Evolutionary conservation across 2,888 invertebrate species (phyloP).

Genomic region (Caenorhabditis virilis): DNA sequence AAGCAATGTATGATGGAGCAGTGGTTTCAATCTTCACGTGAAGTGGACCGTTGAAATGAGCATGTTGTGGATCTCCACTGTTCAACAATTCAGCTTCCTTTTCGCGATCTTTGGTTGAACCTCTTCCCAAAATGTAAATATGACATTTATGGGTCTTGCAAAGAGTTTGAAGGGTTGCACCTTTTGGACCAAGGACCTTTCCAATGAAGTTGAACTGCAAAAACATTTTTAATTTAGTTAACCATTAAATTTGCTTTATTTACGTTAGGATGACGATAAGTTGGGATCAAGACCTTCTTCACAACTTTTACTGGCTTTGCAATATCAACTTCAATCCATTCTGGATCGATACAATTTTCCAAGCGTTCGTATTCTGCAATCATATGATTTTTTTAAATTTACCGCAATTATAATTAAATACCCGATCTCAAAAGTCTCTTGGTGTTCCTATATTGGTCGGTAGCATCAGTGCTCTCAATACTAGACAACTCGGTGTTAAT

Average conservation of each 20-base stretch:
- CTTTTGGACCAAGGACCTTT: slow-evolving; percentile 68
- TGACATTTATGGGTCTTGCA: slow-evolving; percentile 67
- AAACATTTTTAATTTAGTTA: not conserved
- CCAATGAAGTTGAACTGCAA: slow-evolving; percentile 69
- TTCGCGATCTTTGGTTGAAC: slow-evolving; percentile 65
- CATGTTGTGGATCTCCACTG: slow-evolving; percentile 67
- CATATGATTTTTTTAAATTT: not conserved
- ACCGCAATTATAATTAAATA: not conserved
- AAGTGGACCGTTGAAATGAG: slow-evolving; percentile 68
- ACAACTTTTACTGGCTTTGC: slow-evolving; percentile 65
- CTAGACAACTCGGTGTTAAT: slow-evolving; percentile 60
- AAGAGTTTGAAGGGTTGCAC: slow-evolving; percentile 65
- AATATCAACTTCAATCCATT: slow-evolving; percentile 68
- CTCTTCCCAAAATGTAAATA: slow-evolving; percentile 68
- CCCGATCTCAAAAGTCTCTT: slow-evolving; percentile 52
- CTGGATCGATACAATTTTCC: slow-evolving; percentile 66
- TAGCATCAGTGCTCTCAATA: slow-evolving; percentile 58
- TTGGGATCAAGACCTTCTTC: slow-evolving; percentile 67
- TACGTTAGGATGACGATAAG: slow-evolving; percentile 66
- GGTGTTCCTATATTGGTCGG: slow-evolving; percentile 65
- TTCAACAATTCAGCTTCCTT: slow-evolving; percentile 66
- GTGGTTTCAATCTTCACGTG: slow-evolving; percentile 68
- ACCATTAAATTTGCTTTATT: not conserved
- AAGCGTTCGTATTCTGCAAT: slow-evolving; percentile 58
- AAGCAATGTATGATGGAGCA: slow-evolving; percentile 66